These are phyloP conservation scores for Benitochromis conjunctus DNA, from an alignment of 2,113 vertebrate genomes.

Conservation along the genomic window DNA sequence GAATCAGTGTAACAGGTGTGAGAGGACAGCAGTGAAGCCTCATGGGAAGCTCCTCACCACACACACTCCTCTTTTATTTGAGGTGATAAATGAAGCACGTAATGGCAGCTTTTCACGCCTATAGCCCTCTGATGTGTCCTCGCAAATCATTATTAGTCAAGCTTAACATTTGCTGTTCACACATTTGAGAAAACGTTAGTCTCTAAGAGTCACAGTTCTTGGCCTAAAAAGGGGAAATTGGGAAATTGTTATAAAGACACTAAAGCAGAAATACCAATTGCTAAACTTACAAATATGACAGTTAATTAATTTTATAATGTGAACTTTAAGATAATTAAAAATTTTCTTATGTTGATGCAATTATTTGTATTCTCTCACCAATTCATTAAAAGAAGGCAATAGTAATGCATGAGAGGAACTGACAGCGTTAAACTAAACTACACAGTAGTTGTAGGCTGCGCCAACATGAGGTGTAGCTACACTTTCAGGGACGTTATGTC, in stretches of 20 bases:
- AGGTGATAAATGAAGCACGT: conserved; percentile 37
- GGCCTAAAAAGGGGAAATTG: not conserved
- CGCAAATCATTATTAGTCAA: conserved; percentile 27
- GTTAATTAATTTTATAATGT: not conserved
- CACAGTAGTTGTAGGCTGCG: not conserved
- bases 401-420: not conserved
- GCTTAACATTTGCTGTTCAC: conserved; percentile 31
- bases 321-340: not conserved
- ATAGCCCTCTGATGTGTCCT: conserved; percentile 29
- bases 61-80: not conserved
- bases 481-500: not conserved
- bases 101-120: conserved; percentile 3
- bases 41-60: conserved; percentile 8
- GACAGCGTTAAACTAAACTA: not conserved
- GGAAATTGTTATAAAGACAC: not conserved
- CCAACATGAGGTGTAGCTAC: not conserved
- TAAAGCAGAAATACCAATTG: not conserved
- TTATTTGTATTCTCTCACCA: no score
- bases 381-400: not conserved
- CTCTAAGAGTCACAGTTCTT: not conserved
- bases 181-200: not conserved
- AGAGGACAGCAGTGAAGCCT: conserved; percentile 1
- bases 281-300: not conserved
- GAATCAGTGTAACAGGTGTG: conserved; percentile 55
- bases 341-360: not conserved